Evolutionary conservation across 2,797 vertebrate species (phyloP).

Genomic region (Galago senegalensis): DNA sequence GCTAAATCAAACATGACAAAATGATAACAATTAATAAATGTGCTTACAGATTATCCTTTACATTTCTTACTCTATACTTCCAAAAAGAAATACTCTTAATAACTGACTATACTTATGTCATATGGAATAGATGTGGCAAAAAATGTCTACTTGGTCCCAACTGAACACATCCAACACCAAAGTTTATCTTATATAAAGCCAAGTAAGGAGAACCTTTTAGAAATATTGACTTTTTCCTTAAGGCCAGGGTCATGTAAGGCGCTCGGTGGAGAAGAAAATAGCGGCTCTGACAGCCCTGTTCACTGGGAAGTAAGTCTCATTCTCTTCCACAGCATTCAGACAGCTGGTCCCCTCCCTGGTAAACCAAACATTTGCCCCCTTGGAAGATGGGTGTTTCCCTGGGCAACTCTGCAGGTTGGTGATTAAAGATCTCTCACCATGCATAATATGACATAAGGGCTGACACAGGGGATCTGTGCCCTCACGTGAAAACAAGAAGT

Average conservation of each 20-base stretch:
- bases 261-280: neutral
- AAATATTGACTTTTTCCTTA: neutral
- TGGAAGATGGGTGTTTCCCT: neutral
- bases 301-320: neutral
- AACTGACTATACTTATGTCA: neutral
- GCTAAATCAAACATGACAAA: neutral
- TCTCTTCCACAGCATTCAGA: neutral
- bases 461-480: neutral
- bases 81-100: neutral
- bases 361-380: neutral
- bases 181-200: neutral
- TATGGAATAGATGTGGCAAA: neutral
- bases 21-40: neutral
- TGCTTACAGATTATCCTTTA: neutral
- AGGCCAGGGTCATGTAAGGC: neutral
- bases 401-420: neutral
- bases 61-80: neutral
- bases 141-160: neutral
- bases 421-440: neutral
- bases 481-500: neutral
- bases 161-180: neutral
- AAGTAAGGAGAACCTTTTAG: neutral
- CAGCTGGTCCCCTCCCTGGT: neutral
- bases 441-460: neutral
- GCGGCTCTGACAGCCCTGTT: accelerated